Evolutionary conservation across 2,113 vertebrate genomes (phyloP).

Genomic region (Otocyon megalotis): DNA sequence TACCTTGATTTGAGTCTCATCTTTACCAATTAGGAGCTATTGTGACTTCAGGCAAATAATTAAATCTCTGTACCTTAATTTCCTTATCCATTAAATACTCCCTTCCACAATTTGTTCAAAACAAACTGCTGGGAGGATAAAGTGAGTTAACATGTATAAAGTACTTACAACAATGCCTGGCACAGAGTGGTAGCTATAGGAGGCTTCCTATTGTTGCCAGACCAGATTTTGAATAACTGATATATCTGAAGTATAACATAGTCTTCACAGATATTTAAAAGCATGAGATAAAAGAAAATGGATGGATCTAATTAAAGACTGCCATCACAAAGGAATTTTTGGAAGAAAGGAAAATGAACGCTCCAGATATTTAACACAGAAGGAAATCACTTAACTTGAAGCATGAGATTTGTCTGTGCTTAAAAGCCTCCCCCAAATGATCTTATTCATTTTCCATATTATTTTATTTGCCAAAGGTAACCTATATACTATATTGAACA

Average conservation of each 20-base stretch:
- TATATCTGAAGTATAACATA: not conserved
- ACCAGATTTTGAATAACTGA: not conserved
- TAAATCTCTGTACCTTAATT: not conserved
- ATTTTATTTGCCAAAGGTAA: constrained; percentile 61
- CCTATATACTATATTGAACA: not conserved
- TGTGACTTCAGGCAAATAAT: not conserved
- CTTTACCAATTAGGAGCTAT: not conserved
- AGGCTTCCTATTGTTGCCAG: not conserved
- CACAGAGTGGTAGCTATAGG: not conserved
- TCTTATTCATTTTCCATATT: constrained; percentile 48
- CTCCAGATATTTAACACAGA: constrained; percentile 11
- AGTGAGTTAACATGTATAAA: not conserved
- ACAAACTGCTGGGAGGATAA: not conserved
- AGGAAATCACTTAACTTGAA: constrained; percentile 37
- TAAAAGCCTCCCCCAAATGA: constrained; percentile 4
- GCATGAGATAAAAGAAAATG: not conserved
- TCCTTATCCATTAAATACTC: not conserved
- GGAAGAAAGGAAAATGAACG: not conserved
- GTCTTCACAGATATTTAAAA: constrained; percentile 12
- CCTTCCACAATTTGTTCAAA: not conserved
- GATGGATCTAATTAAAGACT: constrained; percentile 9
- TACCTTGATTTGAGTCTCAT: not conserved
- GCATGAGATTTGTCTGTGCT: not conserved
- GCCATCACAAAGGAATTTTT: not conserved
- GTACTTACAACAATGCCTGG: not conserved